Percentiles rank a stretch among this genome's conserved stretches.
Evolutionary conservation across 1,140 invertebrate species (phyloP).

Genomic region (Episyrphus balteatus): DNA sequence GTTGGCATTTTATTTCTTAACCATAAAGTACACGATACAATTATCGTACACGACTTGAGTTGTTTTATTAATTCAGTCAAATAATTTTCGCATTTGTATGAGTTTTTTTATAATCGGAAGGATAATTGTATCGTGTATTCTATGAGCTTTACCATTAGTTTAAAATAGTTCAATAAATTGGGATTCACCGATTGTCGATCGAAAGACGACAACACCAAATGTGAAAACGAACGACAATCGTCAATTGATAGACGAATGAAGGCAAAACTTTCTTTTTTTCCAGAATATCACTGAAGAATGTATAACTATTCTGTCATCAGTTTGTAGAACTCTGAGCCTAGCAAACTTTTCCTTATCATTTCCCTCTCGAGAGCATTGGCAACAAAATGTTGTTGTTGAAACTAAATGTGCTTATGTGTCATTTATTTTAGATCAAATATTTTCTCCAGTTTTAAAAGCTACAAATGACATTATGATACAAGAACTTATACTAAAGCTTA

Average conservation of each 20-base stretch:
- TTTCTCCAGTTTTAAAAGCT: conserved; percentile 59
- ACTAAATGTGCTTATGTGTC: conserved; percentile 22
- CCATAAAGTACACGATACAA: too few species aligned
- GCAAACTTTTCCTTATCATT: conserved; percentile 68
- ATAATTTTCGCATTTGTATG: too few species aligned
- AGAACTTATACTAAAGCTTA: conserved; percentile 64
- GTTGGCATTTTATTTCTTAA: conserved; percentile 30
- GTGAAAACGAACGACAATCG: too few species aligned
- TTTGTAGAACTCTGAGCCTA: conserved; percentile 58
- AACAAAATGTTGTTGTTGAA: conserved; percentile 23
- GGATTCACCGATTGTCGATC: too few species aligned
- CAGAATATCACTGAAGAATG: conserved; percentile 58
- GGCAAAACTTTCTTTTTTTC: conserved; percentile 9
- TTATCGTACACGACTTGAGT: too few species aligned
- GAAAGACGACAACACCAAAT: too few species aligned
- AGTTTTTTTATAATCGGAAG: too few species aligned
- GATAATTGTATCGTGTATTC: too few species aligned
- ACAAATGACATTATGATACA: conserved; percentile 57
- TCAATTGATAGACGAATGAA: too few species aligned
- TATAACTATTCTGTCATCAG: conserved; percentile 51
- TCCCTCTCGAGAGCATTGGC: conserved; percentile 54
- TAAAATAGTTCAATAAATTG: too few species aligned
- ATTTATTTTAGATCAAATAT: conserved; percentile 48
- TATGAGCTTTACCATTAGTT: too few species aligned
- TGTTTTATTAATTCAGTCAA: too few species aligned